Base-by-base conservation (phyloP, 2,888 invertebrate genomes). In the Phalera bucephala region DNA sequence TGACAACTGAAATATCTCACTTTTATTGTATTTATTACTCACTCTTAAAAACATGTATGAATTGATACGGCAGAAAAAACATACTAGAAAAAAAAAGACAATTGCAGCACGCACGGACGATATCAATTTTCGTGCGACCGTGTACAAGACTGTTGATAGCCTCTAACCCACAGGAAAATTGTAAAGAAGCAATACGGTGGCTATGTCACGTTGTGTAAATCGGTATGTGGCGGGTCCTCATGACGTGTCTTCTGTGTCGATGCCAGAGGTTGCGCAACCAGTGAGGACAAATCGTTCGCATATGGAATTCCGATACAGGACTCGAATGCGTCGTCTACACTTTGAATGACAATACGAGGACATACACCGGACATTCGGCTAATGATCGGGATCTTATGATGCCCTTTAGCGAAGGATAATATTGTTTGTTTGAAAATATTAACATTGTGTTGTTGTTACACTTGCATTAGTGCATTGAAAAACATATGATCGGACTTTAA, bases 111-210 rank as follows among this genome's bases (percentile, higher is more conserved):
- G 32, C 36, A 38, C 28, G 22, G 41, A 40, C 43, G 42, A 40
- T 44, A 36, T 34, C 40, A 59, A 52, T 55, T 59, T 52, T 46
- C 40, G 44, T 49, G 39, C 56, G 57, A 41, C 55, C 57, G 42
- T 54, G 48, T 55, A 39, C 40, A 37, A 42, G 35, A 56, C 52
- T 61, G 56, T n/a, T 40, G 41, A 43, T 52, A 55, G 46, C 46
- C 49, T 60, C 53, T 53, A 61, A 45, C 62, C 61, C 64, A 69
- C 72, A 83, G 81, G 83, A 82, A 84, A 84, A 84, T 56, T 33
- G 49, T 74, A 67, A 81, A 75, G 59, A 61, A 72, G 74, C 64
- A 72, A 79, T 81, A 78, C 68, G 72, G 68, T 65, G 72, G 72
- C 72, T 65, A 57, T 67, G 71, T 81, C 83, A 84, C 85, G 82